phyloP scores from a whole-genome alignment of 2,113 vertebrate genomes.

The Trematomus loennbergii region DNA sequence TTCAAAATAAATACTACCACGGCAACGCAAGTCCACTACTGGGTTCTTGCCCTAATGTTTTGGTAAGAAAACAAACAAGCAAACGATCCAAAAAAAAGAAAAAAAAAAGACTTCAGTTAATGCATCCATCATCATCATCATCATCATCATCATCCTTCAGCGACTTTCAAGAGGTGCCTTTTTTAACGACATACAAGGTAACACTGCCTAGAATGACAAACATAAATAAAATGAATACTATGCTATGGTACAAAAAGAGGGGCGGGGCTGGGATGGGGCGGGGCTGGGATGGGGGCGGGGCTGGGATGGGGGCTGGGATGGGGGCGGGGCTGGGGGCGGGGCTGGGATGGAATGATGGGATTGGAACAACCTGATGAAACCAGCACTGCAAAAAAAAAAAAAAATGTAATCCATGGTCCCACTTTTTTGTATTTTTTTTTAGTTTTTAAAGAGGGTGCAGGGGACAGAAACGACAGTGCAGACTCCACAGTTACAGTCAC shows the following conservation, averaged over 20 bases:
- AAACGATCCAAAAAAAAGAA: conserved; percentile 71
- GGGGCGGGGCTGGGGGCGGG: too few species aligned
- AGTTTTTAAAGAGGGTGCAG: conserved; percentile 8
- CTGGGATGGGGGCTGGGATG: too few species aligned
- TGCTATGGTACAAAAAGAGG: conserved; percentile 75
- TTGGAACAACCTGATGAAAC: conserved; percentile 68
- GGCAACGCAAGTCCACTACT: conserved; percentile 82
- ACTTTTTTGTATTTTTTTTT: conserved; percentile 2
- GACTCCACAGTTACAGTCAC: conserved; percentile 51
- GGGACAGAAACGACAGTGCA: conserved; percentile 46
- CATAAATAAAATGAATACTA: conserved; percentile 78
- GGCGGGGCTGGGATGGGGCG: background rate
- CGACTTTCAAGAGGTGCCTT: conserved; percentile 69
- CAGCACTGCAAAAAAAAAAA: conserved; percentile 54
- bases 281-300: too few species aligned
- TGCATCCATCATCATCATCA: conserved; percentile 70
- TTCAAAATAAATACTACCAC: conserved; percentile 89
- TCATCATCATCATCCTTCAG: conserved; percentile 66
- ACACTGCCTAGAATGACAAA: conserved; percentile 74
- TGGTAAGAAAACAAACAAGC: conserved; percentile 85
- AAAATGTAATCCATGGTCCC: conserved; percentile 47
- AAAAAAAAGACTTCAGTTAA: conserved; percentile 72
- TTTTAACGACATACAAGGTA: conserved; percentile 67
- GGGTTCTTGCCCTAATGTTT: conserved; percentile 83
- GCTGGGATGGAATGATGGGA: conserved; percentile 58